phyloP scores from a whole-genome alignment of 2,888 invertebrate species.

The Rhopalosiphum nymphaeae region DNA sequence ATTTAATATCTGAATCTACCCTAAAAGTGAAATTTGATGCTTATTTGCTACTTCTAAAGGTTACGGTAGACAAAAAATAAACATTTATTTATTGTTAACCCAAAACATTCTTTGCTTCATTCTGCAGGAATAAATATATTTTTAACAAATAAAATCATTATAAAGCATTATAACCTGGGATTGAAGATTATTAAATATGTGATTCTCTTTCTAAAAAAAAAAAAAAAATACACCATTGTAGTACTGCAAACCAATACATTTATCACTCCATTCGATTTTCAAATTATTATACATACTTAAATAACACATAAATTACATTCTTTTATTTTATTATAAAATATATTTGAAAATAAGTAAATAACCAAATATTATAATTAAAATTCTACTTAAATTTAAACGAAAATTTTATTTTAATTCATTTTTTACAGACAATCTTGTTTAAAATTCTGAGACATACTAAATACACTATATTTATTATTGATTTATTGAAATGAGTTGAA shows the following conservation, averaged over 20 bases:
- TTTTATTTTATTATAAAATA: not conserved
- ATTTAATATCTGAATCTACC: not conserved
- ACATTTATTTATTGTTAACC: not conserved
- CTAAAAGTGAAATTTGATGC: not conserved
- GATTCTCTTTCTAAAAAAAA: not conserved
- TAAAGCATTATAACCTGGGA: not conserved
- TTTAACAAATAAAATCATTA: not conserved
- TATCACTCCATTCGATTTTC: not conserved
- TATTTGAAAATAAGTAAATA: not conserved
- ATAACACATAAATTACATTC: not conserved
- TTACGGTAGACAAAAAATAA: not conserved
- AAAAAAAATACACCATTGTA: not conserved
- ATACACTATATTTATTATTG: not conserved
- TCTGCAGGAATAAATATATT: not conserved
- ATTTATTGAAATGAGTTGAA: not conserved
- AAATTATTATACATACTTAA: not conserved
- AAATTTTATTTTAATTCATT: no score
- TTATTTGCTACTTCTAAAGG: not conserved
- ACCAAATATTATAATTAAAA: not conserved
- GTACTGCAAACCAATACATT: not conserved
- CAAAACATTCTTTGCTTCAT: not conserved
- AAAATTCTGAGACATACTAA: not conserved
- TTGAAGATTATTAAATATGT: not conserved
- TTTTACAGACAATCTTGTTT: not conserved
- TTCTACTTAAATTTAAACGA: no score